phyloP scores from a whole-genome alignment of 2,888 invertebrate species.

The Desoria tigrina region DNA sequence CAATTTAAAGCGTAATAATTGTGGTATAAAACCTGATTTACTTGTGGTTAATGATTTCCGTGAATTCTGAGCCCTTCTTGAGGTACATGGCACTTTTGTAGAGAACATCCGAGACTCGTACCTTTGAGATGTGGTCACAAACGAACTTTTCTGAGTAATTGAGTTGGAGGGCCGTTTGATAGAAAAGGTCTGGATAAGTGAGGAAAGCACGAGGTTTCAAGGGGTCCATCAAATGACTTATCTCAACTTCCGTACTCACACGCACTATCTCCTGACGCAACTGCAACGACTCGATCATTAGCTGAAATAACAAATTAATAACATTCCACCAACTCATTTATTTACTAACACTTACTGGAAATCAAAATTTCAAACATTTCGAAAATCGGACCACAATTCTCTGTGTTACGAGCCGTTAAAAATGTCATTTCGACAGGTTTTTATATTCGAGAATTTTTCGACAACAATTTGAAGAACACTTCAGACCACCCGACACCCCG shows the following conservation, averaged over 20 bases:
- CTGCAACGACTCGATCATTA: slow-evolving; percentile 18
- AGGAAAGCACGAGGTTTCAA: slow-evolving; percentile 29
- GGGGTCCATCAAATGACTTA: slow-evolving; percentile 25
- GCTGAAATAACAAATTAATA: slow-evolving; percentile 18
- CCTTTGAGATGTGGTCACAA: slow-evolving; percentile 23
- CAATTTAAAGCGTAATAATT: background rate
- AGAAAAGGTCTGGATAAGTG: slow-evolving; percentile 37
- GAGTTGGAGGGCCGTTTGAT: slow-evolving; percentile 29
- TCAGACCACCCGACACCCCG: too few species aligned
- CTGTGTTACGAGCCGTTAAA: too few species aligned
- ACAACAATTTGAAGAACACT: too few species aligned
- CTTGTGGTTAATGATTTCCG: slow-evolving; percentile 39
- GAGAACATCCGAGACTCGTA: slow-evolving; percentile 23
- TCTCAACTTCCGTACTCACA: slow-evolving; percentile 32
- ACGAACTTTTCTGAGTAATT: slow-evolving; percentile 32
- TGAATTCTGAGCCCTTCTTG: slow-evolving; percentile 35
- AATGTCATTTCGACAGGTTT: too few species aligned
- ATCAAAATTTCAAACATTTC: too few species aligned
- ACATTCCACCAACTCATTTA: too few species aligned
- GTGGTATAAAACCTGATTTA: slow-evolving; percentile 8
- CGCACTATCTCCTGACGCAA: slow-evolving; percentile 23
- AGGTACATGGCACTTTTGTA: slow-evolving; percentile 38
- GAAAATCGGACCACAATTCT: too few species aligned
- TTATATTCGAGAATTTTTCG: too few species aligned
- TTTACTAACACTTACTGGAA: too few species aligned